Base-by-base conservation (phyloP, 2,888 invertebrate genomes). In the Chrysotoxum bicinctum region DNA sequence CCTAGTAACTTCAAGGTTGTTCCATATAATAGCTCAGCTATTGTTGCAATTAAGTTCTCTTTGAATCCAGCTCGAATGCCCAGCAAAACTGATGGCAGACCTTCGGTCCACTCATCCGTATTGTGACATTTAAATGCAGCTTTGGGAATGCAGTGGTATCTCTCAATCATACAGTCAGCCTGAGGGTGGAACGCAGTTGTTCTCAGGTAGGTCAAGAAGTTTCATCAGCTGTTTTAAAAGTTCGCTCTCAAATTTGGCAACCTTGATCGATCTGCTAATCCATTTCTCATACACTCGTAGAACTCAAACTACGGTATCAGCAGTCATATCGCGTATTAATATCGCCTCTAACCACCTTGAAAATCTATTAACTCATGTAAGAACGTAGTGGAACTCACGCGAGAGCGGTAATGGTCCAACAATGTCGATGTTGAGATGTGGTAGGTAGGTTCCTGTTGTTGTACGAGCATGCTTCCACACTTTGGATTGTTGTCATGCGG, bases 401-500 rank as follows among this genome's bases (percentile, higher is more conserved):
- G 89, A 89, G 1, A 74, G 8, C 12, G 91, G 90, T 12, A 92
- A 79, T 0, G 92, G 92, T 0, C 91, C 91, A 2, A 93, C 89
- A 4, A 93, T 85, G 87, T 93, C 91, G 5, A 92, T 88, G 87
- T 92, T 91, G 14, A 92, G 87, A 74, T 91, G 90, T 10, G 45
- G n/a, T 30, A 43, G 69, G 5, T 69, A 69, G 2, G 16, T 7
- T 16, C 32, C 35, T 23, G n/a, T 64, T 7, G 69, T 50, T 10
- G 40, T 8, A 8, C 50, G 32, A 7, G 30, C 50, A 50, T 60
- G 68, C 21, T 14, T 76, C 60, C 56, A 75, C 12, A 56, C 66
- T 32, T 26, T 26, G 26, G 54, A 21, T 16, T 26, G 1, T 52
- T 75, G 48, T 12, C 68, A 76, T 1, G 40, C 19, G n/a, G 58